Evolutionary conservation across 92 coral and sea anemone species (phyloP).

Genomic region (Actinernus sp.): DNA sequence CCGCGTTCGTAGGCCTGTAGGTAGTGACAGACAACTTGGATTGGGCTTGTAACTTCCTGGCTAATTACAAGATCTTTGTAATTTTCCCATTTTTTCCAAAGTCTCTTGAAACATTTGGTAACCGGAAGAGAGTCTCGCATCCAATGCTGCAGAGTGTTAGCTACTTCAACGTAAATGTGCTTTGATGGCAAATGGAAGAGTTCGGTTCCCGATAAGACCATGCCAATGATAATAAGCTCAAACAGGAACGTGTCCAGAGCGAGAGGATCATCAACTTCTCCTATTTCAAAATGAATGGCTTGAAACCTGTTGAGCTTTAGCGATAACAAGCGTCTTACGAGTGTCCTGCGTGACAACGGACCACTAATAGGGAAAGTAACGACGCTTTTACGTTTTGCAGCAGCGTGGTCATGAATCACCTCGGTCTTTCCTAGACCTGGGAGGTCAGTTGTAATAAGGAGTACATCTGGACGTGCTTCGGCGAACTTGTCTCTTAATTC

Average conservation of each 20-base stretch:
- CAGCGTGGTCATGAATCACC: conserved; percentile 65
- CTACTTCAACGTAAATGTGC: conserved; percentile 81
- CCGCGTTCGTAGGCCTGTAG: conserved; percentile 75
- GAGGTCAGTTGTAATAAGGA: conserved; percentile 81
- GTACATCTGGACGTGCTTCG: conserved; percentile 66
- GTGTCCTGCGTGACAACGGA: conserved; percentile 68
- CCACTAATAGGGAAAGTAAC: conserved; percentile 91
- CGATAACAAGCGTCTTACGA: conserved; percentile 61
- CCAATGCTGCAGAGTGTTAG: conserved; percentile 90
- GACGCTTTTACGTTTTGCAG: conserved; percentile 36
- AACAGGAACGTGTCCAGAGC: conserved; percentile 87
- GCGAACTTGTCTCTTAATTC: conserved; percentile 60
- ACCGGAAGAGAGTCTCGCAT: conserved; percentile 84
- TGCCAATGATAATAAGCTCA: conserved; percentile 83
- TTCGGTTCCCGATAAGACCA: conserved; percentile 85
- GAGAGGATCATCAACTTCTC: conserved; percentile 86
- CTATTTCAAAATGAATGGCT: conserved; percentile 86
- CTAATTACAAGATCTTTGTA: conserved; percentile 71
- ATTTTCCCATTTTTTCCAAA: conserved; percentile 55
- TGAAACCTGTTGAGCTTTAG: conserved; percentile 54
- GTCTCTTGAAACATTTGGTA: conserved; percentile 82
- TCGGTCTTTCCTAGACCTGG: conserved; percentile 98
- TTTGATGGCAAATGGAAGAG: conserved; percentile 81
- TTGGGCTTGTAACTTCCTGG: conserved; percentile 79
- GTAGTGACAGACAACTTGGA: conserved; percentile 97